Percentiles rank a stretch among this genome's conserved stretches.
These are phyloP conservation scores for Drosophila macrospina DNA, from an alignment of 2,888 invertebrate genomes.

Conservation along the genomic window DNA sequence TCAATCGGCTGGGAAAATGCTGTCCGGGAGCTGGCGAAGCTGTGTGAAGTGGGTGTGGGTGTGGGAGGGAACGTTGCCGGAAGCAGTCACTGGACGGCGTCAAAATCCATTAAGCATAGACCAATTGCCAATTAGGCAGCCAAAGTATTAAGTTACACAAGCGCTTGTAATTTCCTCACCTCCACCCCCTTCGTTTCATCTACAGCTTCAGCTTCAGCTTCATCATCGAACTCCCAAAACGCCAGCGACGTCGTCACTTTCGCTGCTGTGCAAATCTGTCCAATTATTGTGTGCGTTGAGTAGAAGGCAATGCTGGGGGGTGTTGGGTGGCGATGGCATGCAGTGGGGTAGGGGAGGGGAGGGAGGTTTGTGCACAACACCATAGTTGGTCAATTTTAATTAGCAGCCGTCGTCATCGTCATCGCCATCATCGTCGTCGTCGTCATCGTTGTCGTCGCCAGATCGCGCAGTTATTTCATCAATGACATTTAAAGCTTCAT, in stretches of 20 bases:
- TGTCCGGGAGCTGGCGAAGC: neutral
- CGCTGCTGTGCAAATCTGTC: constrained; percentile 71
- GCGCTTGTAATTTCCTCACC: constrained; percentile 6
- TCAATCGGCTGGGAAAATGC: constrained; percentile 56
- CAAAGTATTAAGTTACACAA: constrained; percentile 59
- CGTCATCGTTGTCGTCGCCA: constrained; percentile 18
- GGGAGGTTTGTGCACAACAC: too few relatives aligned
- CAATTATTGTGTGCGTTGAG: constrained; percentile 59
- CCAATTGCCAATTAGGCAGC: constrained; percentile 70
- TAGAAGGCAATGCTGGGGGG: neutral
- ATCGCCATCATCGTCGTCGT: constrained; percentile 11
- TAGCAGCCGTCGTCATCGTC: constrained; percentile 63
- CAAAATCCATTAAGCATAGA: constrained; percentile 74
- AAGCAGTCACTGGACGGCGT: constrained; percentile 59
- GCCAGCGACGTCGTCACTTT: constrained; percentile 59
- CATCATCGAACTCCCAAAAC: constrained; percentile 14
- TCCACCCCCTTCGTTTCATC: neutral
- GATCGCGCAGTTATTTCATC: constrained; percentile 76
- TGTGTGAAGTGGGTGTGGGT: neutral
- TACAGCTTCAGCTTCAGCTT: neutral
- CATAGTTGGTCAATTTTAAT: constrained; percentile 79
- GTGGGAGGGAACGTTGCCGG: constrained; percentile 43
- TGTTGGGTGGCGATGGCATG: too few relatives aligned
- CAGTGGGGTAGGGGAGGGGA: too few relatives aligned
- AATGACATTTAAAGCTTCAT: constrained; percentile 83